Evolutionary conservation across 2,888 invertebrate species (phyloP), one percentile per base, ranked within the genome.

Genomic region (Trisateles emortualis): DNA sequence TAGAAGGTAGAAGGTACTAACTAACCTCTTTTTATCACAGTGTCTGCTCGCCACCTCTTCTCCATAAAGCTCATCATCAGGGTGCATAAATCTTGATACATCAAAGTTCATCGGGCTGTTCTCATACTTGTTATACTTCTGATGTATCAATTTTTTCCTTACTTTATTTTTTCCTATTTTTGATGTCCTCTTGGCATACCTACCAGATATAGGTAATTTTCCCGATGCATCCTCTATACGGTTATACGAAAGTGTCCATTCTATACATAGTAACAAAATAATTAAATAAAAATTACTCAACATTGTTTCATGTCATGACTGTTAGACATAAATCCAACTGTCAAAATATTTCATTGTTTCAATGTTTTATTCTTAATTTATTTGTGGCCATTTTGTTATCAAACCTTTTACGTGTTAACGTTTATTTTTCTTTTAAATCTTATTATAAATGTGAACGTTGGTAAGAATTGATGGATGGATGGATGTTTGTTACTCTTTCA

Each of bases 21-120:
- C 19, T 19, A 19, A 73, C 72, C 59, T 61, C 13, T 59, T 69
- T 5, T 57, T 68, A 52, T 60, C 56, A 3, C 52, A 53, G 42
- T 49, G 43, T 16, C 48, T 60, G 24, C 53, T 64, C 1, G 8
- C 9, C 6, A 51, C 22, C 5, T 2, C 39, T 26, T 70, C 66
- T 13, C 72, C 66, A 1, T 64, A 11, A 10, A 59, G 33, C 11
- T 77, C 76, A 10, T 79, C 78, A 36, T 78, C 70, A 16, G 69
- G 74, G 17, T 73, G 80, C 40, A 88, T 77, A 40, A 88, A 88
- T 40, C 76, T 77, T 0, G 83, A 79, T 2, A 87, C 73, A 59
- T 88, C 85, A 44, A 88, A 82, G 32, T 80, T 76, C 0, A 79
- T 47, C 3, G 73, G 68, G 8, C 69, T 72, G 5, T 68, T 76